Conservation (phyloP, 2,113 vertebrate genomes). For the Litocranius walleri region DNA sequence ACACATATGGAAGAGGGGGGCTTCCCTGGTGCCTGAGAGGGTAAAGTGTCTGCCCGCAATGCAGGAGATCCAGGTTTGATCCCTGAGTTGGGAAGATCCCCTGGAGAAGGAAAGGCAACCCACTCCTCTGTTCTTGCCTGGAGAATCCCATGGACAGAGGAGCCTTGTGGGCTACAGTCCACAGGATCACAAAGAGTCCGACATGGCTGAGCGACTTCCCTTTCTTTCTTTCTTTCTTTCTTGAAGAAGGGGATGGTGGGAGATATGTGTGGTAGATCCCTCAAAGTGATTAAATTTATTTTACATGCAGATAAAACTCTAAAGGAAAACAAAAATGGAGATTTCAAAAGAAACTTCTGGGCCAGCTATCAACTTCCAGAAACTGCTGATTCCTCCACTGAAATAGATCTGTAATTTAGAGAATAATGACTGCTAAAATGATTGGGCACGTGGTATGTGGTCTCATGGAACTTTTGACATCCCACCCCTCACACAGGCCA, state of each 20-base stretch:
- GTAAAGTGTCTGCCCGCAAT: background rate
- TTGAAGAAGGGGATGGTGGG: background rate
- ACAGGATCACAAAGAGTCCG: background rate
- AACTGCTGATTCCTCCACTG: constrained; percentile 30
- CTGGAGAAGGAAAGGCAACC: background rate
- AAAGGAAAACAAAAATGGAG: background rate
- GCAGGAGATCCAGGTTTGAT: background rate
- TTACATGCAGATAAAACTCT: background rate
- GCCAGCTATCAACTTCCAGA: constrained; percentile 32
- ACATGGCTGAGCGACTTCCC: background rate
- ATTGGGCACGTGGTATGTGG: constrained; percentile 30
- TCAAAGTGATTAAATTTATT: background rate
- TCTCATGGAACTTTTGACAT: constrained; percentile 42
- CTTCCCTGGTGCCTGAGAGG: background rate
- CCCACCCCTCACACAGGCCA: background rate
- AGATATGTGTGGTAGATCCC: background rate
- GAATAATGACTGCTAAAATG: constrained; percentile 25
- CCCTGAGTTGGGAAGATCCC: background rate
- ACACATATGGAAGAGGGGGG: background rate
- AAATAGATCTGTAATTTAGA: constrained; percentile 64
- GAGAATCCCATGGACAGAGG: background rate
- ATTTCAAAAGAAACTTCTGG: background rate
- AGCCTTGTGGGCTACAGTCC: background rate
- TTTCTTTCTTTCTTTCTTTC: background rate
- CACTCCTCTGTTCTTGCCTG: background rate